These are phyloP conservation scores for Pholis gunnellus DNA, from an alignment of 2,113 vertebrate genomes.

Conservation along the genomic window DNA sequence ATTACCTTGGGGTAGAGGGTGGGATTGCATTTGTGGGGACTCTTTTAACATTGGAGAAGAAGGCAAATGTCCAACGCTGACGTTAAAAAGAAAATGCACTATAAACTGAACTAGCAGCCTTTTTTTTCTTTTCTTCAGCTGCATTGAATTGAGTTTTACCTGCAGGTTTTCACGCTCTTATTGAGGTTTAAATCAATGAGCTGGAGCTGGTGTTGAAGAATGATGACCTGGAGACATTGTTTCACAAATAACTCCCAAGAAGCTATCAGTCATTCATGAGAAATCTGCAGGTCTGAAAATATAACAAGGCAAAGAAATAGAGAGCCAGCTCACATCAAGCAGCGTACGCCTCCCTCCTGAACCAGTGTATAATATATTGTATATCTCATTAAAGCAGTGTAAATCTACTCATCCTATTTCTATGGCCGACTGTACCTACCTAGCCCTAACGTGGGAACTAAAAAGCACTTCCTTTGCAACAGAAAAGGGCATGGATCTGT, in stretches of 20 bases:
- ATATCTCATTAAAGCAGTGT: constrained; percentile 74
- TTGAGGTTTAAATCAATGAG: constrained; percentile 27
- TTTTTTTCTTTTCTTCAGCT: background rate
- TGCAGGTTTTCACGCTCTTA: constrained; percentile 19
- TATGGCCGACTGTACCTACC: constrained; percentile 66
- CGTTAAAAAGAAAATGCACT: constrained; percentile 54
- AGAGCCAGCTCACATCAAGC: constrained; percentile 37
- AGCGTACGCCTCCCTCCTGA: constrained; percentile 46
- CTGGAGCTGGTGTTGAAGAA: constrained; percentile 17
- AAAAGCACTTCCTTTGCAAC: constrained; percentile 66
- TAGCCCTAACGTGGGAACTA: constrained; percentile 54
- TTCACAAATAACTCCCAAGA: constrained; percentile 17
- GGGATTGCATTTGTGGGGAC: constrained; percentile 13
- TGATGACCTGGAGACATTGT: constrained; percentile 26
- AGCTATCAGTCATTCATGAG: constrained; percentile 23
- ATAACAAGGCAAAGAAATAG: constrained; percentile 29
- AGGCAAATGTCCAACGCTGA: constrained; percentile 55
- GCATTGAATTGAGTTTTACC: constrained; percentile 16
- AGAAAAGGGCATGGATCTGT: constrained; percentile 62
- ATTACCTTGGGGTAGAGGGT: background rate
- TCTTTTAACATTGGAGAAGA: constrained; percentile 29
- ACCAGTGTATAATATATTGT: constrained; percentile 68
- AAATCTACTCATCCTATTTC: constrained; percentile 78
- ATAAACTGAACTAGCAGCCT: constrained; percentile 27
- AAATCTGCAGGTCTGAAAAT: constrained; percentile 48